phyloP scores from a whole-genome alignment of 2,113 vertebrate species.

The Phrynosoma platyrhinos region DNA sequence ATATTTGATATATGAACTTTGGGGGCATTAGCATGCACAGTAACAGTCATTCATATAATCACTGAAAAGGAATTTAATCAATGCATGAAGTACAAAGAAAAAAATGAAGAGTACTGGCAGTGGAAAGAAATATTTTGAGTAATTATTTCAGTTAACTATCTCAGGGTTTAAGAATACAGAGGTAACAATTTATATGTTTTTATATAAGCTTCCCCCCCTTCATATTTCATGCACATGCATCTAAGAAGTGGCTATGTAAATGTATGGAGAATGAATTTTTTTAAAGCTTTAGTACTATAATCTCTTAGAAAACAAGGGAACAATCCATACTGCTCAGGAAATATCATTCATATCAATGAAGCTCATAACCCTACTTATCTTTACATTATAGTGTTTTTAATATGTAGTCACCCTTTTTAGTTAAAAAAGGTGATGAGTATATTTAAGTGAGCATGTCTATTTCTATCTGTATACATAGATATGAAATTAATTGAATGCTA shows the following conservation, averaged over 20 bases:
- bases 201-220: neutral
- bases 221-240: neutral
- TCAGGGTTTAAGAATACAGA: neutral
- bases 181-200: neutral
- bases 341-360: neutral
- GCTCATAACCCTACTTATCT: conserved; percentile 26
- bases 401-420: conserved; percentile 42
- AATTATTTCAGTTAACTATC: neutral
- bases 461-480: conserved; percentile 44
- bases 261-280: neutral
- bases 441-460: neutral
- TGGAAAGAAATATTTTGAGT: neutral
- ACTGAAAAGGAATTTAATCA: conserved; percentile 26
- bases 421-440: conserved; percentile 51
- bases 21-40: too few species aligned
- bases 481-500: conserved; percentile 59
- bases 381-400: conserved; percentile 21
- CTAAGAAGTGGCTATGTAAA: neutral
- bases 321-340: neutral
- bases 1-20: too few species aligned
- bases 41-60: neutral
- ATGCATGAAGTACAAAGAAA: neutral
- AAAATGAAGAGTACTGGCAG: neutral
- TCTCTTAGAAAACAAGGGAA: conserved; percentile 25
- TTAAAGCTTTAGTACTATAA: neutral